A percentile compares a stretch with the other conserved stretches of the same genome.
Conservation (phyloP, 2,888 invertebrate genomes). For the Drosophila testacea region DNA sequence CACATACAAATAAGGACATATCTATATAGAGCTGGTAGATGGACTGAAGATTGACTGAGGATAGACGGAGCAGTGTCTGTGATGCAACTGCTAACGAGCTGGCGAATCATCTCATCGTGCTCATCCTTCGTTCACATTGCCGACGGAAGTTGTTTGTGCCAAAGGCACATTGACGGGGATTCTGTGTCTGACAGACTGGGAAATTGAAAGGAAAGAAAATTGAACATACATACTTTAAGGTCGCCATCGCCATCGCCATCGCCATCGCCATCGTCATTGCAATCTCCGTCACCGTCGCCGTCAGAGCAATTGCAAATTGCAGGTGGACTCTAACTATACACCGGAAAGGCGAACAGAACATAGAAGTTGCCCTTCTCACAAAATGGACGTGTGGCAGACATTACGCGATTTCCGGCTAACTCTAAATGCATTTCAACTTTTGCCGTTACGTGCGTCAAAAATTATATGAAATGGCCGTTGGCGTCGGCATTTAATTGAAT, state of each 20-base stretch:
- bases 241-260: slow-evolving; percentile 6
- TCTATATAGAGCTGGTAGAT: not conserved
- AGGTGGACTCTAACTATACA: slow-evolving; percentile 32
- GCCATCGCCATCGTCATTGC: slow-evolving; percentile 3
- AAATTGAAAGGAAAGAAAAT: slow-evolving; percentile 69
- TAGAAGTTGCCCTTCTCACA: not conserved
- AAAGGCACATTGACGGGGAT: slow-evolving; percentile 33
- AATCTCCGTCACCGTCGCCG: slow-evolving; percentile 1
- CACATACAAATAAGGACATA: slow-evolving; percentile 12
- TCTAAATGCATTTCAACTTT: slow-evolving; percentile 62
- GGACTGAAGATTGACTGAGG: too few species aligned
- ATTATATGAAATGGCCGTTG: slow-evolving; percentile 59
- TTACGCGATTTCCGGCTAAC: slow-evolving; percentile 65
- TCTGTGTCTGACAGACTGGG: slow-evolving; percentile 55
- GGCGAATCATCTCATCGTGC: slow-evolving; percentile 21
- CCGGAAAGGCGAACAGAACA: slow-evolving; percentile 3
- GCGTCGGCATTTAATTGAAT: slow-evolving; percentile 71
- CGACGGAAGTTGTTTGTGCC: slow-evolving; percentile 66
- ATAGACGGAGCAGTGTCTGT: slow-evolving; percentile 25
- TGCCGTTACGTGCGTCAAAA: slow-evolving; percentile 46
- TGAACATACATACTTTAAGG: slow-evolving; percentile 65
- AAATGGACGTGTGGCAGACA: slow-evolving; percentile 10
- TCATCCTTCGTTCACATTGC: slow-evolving; percentile 16
- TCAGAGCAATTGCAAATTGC: slow-evolving; percentile 35
- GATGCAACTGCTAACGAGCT: slow-evolving; percentile 69